Base-by-base conservation (phyloP, 2,888 invertebrate species). In the Polia nebulosa region DNA sequence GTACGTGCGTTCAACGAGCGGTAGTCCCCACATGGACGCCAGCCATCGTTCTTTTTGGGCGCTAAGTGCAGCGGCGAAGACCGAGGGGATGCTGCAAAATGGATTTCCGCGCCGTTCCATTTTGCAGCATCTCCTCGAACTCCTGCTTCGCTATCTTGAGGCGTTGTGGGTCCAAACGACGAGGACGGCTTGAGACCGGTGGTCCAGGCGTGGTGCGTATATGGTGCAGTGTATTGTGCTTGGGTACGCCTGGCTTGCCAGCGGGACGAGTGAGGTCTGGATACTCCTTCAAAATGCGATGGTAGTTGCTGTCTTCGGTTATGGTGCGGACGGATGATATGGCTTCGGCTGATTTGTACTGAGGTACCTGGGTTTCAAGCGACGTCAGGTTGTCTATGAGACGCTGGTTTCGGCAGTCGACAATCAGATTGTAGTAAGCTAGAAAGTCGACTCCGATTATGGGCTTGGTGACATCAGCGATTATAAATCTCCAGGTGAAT, bases 161-260 rank as follows among this genome's bases (percentile, higher is more conserved):
- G 39, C 55, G 60, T n/a, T 63, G 49, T 5, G 72, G 60, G 9
- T 58, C 58, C 9, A 72, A 29, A n/a, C 62, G 63, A 25, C 72
- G 62, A 2, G 72, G 63, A 25, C 63, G 51, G 11, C 51, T n/a
- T 3, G 36, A 45, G 45, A 45, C 45, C 0, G 45, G 45, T 13
- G 45, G 45, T 13, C 45, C 45, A 13, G 45, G 45, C 45, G 45
- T 45, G 1, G 22, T 49, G 27, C 47, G 25, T 49, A 81, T 81
- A n/a, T 76, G 66, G n/a, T 78, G 78, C 6, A 74, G 56, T 0
- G 76, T 81, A 25, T 53, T 67, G 41, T 78, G 80, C 47, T 66
- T 65, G 3, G 52, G 34, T 34, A 53, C 22, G 13, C 17, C 20
- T 7, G 60, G 64, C 15, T 45, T 68, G 8, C 81, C 79, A n/a